Evolutionary conservation across 2,113 vertebrate genomes (phyloP).

Genomic region (Cairina moschata): DNA sequence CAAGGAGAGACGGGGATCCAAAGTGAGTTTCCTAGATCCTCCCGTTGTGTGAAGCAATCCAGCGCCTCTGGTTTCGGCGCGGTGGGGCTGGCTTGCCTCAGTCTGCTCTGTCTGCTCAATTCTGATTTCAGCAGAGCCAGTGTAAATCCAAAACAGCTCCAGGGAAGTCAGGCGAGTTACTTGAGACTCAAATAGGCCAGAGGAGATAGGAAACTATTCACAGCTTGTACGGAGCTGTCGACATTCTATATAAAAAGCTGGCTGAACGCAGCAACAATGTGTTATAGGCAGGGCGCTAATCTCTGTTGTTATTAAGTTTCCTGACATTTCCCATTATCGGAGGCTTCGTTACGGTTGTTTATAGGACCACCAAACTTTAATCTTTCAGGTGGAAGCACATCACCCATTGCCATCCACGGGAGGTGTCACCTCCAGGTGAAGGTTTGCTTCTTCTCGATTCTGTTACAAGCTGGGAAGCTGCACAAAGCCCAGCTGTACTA

Average conservation of each 20-base stretch:
- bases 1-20: background rate
- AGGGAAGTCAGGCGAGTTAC: background rate
- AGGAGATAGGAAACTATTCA: conserved; percentile 16
- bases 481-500: background rate
- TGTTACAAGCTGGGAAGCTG: background rate
- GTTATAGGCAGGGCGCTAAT: background rate
- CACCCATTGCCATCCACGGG: background rate
- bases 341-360: background rate
- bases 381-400: background rate
- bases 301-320: background rate
- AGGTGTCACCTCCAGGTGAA: background rate
- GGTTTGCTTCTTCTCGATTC: background rate
- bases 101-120: background rate
- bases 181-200: background rate
- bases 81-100: background rate
- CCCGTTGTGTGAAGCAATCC: rapidly evolving
- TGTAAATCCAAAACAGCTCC: background rate
- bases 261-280: background rate
- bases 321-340: background rate
- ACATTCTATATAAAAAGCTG: background rate
- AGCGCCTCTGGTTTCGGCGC: background rate
- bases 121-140: background rate
- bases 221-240: conserved; percentile 15
- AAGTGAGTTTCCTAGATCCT: background rate
- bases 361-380: background rate